These are phyloP conservation scores for Psephotus haematonotus DNA, from an alignment of 2,113 vertebrate genomes.

Conservation along the genomic window DNA sequence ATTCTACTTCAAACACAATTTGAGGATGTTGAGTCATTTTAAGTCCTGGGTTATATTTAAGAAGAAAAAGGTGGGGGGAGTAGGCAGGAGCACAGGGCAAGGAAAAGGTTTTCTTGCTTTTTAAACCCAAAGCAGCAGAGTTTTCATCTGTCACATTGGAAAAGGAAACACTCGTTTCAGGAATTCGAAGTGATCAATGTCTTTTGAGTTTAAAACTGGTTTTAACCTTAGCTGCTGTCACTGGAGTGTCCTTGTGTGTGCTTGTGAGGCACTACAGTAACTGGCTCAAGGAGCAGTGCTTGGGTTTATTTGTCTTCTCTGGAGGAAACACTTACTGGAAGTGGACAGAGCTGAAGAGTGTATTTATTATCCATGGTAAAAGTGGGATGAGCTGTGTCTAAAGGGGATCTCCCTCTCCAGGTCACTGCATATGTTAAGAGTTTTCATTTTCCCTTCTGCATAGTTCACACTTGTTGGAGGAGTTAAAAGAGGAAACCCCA, in stretches of 20 bases:
- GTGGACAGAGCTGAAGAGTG: not conserved
- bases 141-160: not conserved
- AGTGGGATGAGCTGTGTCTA: not conserved
- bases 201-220: not conserved
- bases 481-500: not conserved
- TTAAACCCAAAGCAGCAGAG: not conserved
- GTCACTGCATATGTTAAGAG: not conserved
- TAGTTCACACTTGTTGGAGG: not conserved
- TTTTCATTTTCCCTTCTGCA: not conserved
- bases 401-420: not conserved
- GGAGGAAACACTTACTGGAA: not conserved
- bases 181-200: not conserved
- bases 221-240: not conserved
- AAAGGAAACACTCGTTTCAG: not conserved
- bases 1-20: constrained; percentile 34
- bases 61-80: not conserved
- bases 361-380: not conserved
- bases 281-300: not conserved
- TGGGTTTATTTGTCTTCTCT: not conserved
- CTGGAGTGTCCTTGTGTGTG: not conserved
- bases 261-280: not conserved
- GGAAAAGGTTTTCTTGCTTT: not conserved
- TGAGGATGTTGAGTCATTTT: constrained; percentile 62
- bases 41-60: not conserved
- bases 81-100: not conserved